phyloP scores from a whole-genome alignment of 2,113 vertebrate genomes.

The Pachypanchax playfairii region DNA sequence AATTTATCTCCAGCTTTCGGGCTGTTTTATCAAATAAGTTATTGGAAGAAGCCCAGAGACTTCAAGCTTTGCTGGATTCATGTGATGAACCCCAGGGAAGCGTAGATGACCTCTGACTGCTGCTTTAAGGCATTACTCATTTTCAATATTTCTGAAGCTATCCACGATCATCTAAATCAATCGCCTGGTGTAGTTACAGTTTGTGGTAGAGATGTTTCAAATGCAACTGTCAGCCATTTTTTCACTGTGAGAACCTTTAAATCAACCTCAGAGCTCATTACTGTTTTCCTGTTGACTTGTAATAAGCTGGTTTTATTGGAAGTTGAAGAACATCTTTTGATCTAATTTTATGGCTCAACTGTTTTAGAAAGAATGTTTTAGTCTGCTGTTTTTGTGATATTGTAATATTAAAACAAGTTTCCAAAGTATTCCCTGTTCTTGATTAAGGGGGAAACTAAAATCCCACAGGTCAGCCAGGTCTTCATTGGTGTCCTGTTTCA shows the following conservation, averaged over 20 bases:
- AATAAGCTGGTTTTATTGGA: neutral
- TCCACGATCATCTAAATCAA: constrained; percentile 27
- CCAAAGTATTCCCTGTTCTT: neutral
- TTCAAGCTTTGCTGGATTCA: constrained; percentile 34
- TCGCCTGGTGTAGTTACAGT: neutral
- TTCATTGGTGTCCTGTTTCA: neutral
- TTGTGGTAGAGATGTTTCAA: constrained; percentile 2
- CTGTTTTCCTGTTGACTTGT: neutral
- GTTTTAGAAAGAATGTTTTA: neutral
- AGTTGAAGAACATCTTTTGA: no score
- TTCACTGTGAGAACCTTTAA: neutral
- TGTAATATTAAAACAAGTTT: neutral
- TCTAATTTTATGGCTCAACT: neutral
- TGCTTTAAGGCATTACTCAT: constrained; percentile 15
- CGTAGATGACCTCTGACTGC: constrained; percentile 35
- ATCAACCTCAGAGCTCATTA: neutral
- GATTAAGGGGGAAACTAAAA: neutral
- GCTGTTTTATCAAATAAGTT: constrained; percentile 18
- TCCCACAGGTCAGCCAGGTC: neutral
- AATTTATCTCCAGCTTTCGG: constrained; percentile 16
- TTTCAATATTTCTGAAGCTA: constrained; percentile 9
- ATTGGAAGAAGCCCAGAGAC: constrained; percentile 28
- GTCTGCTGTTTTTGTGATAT: neutral
- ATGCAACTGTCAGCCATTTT: neutral
- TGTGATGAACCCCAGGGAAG: constrained; percentile 11